Evolutionary conservation across 2,888 invertebrate genomes (phyloP).

Genomic region (Hirtodrosophila duncani): DNA sequence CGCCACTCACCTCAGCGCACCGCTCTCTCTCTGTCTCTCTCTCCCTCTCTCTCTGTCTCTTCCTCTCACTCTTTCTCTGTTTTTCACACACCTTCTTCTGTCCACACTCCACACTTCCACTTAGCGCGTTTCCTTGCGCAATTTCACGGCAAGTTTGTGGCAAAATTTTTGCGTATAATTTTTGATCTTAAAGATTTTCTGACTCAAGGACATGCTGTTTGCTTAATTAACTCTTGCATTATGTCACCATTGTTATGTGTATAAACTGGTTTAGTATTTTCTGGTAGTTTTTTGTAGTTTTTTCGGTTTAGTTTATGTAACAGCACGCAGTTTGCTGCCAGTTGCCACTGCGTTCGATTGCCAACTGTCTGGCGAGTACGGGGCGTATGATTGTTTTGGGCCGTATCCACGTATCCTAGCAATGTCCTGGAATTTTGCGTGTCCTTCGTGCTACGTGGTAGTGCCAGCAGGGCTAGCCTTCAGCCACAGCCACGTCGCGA

Average conservation of each 20-base stretch:
- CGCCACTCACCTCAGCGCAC: not conserved
- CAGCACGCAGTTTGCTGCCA: slow-evolving; percentile 56
- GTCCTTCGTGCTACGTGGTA: slow-evolving; percentile 25
- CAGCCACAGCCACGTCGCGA: slow-evolving; percentile 5
- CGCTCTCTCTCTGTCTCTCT: slow-evolving; percentile 1
- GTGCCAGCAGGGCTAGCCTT: slow-evolving; percentile 45
- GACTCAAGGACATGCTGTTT: slow-evolving; percentile 67
- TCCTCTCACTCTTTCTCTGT: not conserved
- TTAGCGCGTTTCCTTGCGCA: slow-evolving; percentile 57
- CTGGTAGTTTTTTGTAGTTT: not conserved
- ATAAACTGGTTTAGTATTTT: slow-evolving; percentile 19
- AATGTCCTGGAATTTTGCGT: slow-evolving; percentile 63
- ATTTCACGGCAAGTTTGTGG: slow-evolving; percentile 57
- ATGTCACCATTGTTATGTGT: slow-evolving; percentile 72
- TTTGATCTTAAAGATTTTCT: slow-evolving; percentile 72
- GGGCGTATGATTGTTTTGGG: slow-evolving; percentile 64
- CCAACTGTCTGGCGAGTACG: slow-evolving; percentile 56
- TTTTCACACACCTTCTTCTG: not conserved
- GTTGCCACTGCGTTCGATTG: slow-evolving; percentile 61
- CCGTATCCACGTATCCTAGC: slow-evolving; percentile 72
- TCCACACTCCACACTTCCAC: slow-evolving; percentile 49
- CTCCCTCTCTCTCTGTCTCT: not conserved
- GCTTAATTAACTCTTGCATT: slow-evolving; percentile 12
- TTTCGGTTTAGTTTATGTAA: slow-evolving; percentile 25
- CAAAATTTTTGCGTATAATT: slow-evolving; percentile 67